Conservation (phyloP, 2,797 vertebrate genomes). For the Cheirogaleus major region DNA sequence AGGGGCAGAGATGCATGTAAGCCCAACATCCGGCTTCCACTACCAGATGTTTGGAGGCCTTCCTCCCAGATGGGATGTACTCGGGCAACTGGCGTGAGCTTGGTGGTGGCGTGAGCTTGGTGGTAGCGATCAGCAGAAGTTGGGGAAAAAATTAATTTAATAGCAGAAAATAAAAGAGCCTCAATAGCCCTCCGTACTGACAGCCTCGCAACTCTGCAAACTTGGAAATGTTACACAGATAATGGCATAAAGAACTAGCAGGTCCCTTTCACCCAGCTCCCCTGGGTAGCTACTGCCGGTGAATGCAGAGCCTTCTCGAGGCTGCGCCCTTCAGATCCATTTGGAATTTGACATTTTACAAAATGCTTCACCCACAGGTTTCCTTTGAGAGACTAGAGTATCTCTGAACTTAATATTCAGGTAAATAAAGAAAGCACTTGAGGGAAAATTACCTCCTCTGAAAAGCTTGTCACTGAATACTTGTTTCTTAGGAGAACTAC, state of each 20-base stretch:
- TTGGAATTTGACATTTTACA: neutral
- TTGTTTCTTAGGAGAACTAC: neutral
- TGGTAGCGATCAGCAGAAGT: neutral
- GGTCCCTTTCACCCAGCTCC: neutral
- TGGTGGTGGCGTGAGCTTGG: neutral
- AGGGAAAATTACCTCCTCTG: neutral
- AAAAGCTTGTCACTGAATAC: neutral
- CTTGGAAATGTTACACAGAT: neutral
- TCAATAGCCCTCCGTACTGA: neutral
- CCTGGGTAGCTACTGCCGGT: neutral
- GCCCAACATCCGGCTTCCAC: neutral
- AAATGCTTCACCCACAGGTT: neutral
- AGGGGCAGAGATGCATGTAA: no score
- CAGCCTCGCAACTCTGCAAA: neutral
- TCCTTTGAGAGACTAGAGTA: neutral
- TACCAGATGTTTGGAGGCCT: fast-evolving
- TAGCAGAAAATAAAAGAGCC: no score
- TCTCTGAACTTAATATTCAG: neutral
- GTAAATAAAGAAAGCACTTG: neutral
- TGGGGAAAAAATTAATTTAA: neutral
- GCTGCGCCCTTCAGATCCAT: neutral
- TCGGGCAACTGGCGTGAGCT: fast-evolving
- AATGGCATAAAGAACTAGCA: neutral
- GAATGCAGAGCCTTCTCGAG: neutral
- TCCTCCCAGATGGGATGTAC: neutral